These are phyloP conservation scores for Dendrolimus kikuchii DNA, from an alignment of 1,140 invertebrate genomes.

Conservation along the genomic window DNA sequence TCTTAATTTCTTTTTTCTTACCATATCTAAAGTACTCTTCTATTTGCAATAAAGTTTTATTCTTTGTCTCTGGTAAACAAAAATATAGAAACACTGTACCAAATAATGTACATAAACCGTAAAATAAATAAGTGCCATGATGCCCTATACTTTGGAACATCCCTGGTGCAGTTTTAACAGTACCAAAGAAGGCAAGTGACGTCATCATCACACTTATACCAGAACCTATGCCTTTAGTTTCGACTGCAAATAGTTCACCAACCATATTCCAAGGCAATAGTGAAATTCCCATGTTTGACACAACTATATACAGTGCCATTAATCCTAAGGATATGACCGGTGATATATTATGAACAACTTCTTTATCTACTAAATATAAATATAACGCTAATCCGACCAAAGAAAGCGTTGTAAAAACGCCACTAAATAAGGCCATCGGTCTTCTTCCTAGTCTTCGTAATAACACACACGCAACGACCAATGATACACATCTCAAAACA, in stretches of 20 bases:
- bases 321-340: slow-evolving; percentile 48
- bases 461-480: slow-evolving; percentile 73
- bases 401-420: slow-evolving; percentile 68
- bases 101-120: slow-evolving; percentile 73
- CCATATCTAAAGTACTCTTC: slow-evolving; percentile 59
- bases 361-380: slow-evolving; percentile 48
- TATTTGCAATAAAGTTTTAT: slow-evolving; percentile 78
- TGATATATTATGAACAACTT: slow-evolving; percentile 39
- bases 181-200: slow-evolving; percentile 75
- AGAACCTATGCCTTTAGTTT: slow-evolving; percentile 69
- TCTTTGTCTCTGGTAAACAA: slow-evolving; percentile 80
- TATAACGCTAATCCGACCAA: slow-evolving; percentile 66
- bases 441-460: slow-evolving; percentile 74
- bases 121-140: slow-evolving; percentile 76
- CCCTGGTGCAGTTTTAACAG: slow-evolving; percentile 75
- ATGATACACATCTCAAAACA: slow-evolving; percentile 75
- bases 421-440: slow-evolving; percentile 73
- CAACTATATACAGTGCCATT: slow-evolving; percentile 55
- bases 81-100: slow-evolving; percentile 75
- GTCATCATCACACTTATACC: slow-evolving; percentile 75
- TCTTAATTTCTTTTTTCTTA: slow-evolving; percentile 25
- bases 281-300: slow-evolving; percentile 63
- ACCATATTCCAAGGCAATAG: slow-evolving; percentile 75
- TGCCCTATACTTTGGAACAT: slow-evolving; percentile 72
- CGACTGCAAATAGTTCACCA: slow-evolving; percentile 71